These are phyloP conservation scores for Henricia sp. DNA, from an alignment of 53 echinoderm and acorn worm species.

Conservation along the genomic window DNA sequence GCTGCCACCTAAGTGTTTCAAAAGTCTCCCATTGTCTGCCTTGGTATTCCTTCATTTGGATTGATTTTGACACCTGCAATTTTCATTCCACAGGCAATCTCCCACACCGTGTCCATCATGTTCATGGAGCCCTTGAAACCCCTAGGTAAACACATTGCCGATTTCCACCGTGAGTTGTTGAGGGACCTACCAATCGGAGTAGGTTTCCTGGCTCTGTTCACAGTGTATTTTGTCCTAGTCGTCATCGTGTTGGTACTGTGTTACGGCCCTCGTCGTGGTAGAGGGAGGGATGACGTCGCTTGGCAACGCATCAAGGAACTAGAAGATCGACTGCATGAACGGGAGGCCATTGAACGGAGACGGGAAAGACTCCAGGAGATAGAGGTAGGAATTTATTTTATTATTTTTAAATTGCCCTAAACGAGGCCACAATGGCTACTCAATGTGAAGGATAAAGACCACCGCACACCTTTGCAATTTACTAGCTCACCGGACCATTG, in stretches of 20 bases:
- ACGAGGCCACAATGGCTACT: too few relatives aligned
- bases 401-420: neutral
- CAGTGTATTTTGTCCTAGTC: slow-evolving; percentile 30
- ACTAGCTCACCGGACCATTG: too few relatives aligned
- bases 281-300: neutral
- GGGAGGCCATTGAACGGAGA: slow-evolving; percentile 11
- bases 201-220: slow-evolving; percentile 55
- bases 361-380: slow-evolving; percentile 17
- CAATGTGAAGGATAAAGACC: too few relatives aligned
- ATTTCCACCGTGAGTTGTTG: slow-evolving; percentile 72
- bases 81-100: slow-evolving; percentile 52
- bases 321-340: slow-evolving; percentile 7
- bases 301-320: neutral
- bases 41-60: neutral
- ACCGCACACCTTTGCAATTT: too few relatives aligned
- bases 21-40: too few relatives aligned
- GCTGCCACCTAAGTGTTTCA: too few relatives aligned
- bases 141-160: slow-evolving; percentile 61
- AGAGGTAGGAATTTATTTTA: slow-evolving; percentile 7
- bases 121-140: slow-evolving; percentile 66
- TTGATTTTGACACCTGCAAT: neutral
- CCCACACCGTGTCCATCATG: slow-evolving; percentile 65
- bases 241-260: neutral
- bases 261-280: neutral
- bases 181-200: slow-evolving; percentile 63